Base-by-base conservation (phyloP, 2,888 invertebrate genomes). In the Leptinotarsa juncta region DNA sequence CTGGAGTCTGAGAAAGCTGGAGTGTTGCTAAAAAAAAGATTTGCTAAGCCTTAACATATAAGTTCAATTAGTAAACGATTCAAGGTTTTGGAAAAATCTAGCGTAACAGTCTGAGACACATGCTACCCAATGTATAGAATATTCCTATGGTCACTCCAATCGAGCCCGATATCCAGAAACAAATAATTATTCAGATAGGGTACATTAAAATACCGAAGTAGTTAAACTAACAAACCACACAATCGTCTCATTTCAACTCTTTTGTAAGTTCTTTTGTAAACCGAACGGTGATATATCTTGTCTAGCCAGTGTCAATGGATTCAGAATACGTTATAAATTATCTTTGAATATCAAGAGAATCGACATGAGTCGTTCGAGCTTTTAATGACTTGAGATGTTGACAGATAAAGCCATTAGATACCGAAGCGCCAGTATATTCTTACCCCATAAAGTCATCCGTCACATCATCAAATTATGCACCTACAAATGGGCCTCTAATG, bases 271-370 rank as follows among this genome's bases (percentile, higher is more conserved):
- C 62, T 26, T 62, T 62, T 62, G 62, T 62, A 42, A 62, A 62
- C 42, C 12, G 62, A 62, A 62, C 62, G 62, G 62, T 62, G 62
- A 62, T 62, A 62, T 62, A 62, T 62, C 62, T 62, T 62, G 62
- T 62, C 62, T 62, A 62, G 62, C 62, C 62, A 26, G 42, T 62
- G 62, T 62, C 62, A 62, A 62, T 62, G 62, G 62, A 62, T 62
- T 62, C n/a, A 42, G 62, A 62, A 62, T 62, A 42, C 32, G 62
- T 62, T 62, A 62, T 62, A 62, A 62, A 62, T 62, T 62, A 62
- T 62, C 62, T 62, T 62, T 62, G 26, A 62, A 26, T 62, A 62
- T 62, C 62, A 62, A 62, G 62, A 62, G 62, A 62, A 62, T 62
- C 62, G 62, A 62, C 62, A 62, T n/a, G 62, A 62, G 62, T 16